Evolutionary conservation across 2,888 invertebrate genomes (phyloP).

Genomic region (Coelinius sp.): DNA sequence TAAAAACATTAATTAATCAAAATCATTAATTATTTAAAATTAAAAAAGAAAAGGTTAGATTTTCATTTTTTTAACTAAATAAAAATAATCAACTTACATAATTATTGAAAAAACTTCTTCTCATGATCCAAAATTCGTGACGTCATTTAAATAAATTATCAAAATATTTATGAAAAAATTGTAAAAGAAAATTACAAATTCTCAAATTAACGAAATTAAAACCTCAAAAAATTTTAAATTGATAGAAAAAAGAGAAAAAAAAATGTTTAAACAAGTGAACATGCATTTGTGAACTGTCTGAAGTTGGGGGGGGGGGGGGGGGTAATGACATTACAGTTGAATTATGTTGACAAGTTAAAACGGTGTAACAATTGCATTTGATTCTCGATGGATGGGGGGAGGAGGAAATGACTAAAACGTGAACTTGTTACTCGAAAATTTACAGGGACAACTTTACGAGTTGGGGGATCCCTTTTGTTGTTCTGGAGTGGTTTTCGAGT

Average conservation of each 20-base stretch:
- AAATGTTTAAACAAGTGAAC: slow-evolving; percentile 46
- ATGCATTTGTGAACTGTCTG: background rate
- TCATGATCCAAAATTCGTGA: slow-evolving; percentile 57
- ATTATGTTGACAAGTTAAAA: slow-evolving; percentile 18
- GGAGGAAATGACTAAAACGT: slow-evolving; percentile 25
- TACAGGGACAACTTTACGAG: background rate
- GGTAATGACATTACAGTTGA: slow-evolving; percentile 8
- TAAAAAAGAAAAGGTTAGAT: background rate
- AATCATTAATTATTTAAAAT: too few relatives aligned
- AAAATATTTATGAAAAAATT: background rate
- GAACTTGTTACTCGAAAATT: slow-evolving; percentile 30
- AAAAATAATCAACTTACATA: slow-evolving; percentile 53
- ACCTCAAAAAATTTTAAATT: slow-evolving; percentile 31
- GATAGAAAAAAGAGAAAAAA: slow-evolving; percentile 55
- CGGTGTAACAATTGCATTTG: slow-evolving; percentile 7
- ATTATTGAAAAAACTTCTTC: slow-evolving; percentile 54
- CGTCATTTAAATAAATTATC: background rate
- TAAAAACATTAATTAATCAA: background rate
- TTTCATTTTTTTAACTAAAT: background rate
- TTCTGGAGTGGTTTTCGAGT: background rate
- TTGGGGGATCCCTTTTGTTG: slow-evolving; percentile 2
- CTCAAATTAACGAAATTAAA: background rate
- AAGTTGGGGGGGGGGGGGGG: too few relatives aligned
- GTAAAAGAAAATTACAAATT: background rate
- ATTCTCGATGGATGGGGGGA: background rate